Evolutionary conservation across 2,888 invertebrate genomes (phyloP), one percentile per base, ranked within the genome.

Genomic region (Sussaba pulchella): DNA sequence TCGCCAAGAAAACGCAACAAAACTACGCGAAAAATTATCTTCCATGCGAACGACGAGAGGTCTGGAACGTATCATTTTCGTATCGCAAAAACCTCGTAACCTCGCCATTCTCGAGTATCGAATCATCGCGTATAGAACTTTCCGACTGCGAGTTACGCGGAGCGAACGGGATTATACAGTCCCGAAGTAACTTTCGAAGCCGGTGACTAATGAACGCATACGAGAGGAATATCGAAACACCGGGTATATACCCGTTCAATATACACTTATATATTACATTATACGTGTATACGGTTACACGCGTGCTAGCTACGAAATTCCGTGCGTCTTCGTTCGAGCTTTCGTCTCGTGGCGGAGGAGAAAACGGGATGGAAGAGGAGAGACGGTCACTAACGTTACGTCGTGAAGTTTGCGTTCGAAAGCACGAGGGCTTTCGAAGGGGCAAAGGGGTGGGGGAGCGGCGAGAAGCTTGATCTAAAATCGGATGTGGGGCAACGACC

Each of bases 401-500:
- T 77, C 66, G 52, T 9, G 50, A 78, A 70, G 73, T 78, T 83
- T 74, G 81, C 81, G 85, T 84, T 85, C 82, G 86, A 57, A 26
- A n/a, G n/a, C n/a, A 12, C 54, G 26, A 26, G 84, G 84, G 69
- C 21, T n/a, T 84, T 85, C 82, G 86, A 31, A n/a, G 41, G 41
- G 31, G 31, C 6, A 2, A 6, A 31, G 31, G 31, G 31, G 31
- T 5, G n/a, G 3, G 6, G 26, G 26, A 26, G 84, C 84, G 69
- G 70, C 70, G 70, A 84, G 85, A 24, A 83, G 85, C 86, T 64
- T 88, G 85, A 87, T 91, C 91, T 91, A 91, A 91, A 91, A 91
- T 90, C 91, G 90, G 91, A 91, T 91, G 85, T 91, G 87, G 91
- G 90, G 91, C 91, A 91, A 91, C 89, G 91, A 91, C 91, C 91